Percentiles rank a stretch among this genome's conserved stretches.
phyloP scores from a whole-genome alignment of 2,888 invertebrate genomes.

The Prosapia bicincta region DNA sequence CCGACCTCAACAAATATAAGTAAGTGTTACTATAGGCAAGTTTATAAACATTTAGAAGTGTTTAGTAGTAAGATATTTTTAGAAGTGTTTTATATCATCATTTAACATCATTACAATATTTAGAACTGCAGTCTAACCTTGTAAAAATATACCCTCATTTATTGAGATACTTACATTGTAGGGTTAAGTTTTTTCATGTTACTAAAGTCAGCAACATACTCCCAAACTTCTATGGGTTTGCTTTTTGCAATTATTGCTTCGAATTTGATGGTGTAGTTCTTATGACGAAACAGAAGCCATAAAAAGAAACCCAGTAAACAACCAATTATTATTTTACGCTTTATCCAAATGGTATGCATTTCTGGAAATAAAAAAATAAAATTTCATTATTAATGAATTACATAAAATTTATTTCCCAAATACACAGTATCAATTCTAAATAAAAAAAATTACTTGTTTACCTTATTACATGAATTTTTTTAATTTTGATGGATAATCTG shows the following conservation, averaged over 20 bases:
- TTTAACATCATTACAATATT: no score
- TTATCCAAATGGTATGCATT: conserved; percentile 18
- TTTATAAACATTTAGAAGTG: no score
- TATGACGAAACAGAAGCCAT: conserved; percentile 19
- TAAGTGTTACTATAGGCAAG: no score
- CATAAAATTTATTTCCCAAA: no score
- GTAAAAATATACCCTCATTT: conserved; percentile 4
- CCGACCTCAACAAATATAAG: no score
- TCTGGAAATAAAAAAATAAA: background rate
- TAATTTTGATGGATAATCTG: no score
- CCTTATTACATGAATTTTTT: no score
- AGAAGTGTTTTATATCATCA: no score
- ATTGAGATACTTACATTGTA: conserved; percentile 58
- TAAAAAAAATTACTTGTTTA: no score
- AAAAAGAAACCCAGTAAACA: conserved; percentile 11
- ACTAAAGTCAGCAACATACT: conserved; percentile 70
- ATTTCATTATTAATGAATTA: no score
- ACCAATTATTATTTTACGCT: conserved; percentile 5
- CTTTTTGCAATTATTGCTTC: conserved; percentile 18
- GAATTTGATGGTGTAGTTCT: conserved; percentile 19
- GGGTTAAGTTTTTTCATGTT: conserved; percentile 68
- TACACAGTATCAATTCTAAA: no score
- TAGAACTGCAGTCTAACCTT: background rate
- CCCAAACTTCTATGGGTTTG: conserved; percentile 53
- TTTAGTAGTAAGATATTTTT: no score